These are phyloP conservation scores for Polypedilum pembai DNA, from an alignment of 1,140 invertebrate genomes.

Conservation along the genomic window DNA sequence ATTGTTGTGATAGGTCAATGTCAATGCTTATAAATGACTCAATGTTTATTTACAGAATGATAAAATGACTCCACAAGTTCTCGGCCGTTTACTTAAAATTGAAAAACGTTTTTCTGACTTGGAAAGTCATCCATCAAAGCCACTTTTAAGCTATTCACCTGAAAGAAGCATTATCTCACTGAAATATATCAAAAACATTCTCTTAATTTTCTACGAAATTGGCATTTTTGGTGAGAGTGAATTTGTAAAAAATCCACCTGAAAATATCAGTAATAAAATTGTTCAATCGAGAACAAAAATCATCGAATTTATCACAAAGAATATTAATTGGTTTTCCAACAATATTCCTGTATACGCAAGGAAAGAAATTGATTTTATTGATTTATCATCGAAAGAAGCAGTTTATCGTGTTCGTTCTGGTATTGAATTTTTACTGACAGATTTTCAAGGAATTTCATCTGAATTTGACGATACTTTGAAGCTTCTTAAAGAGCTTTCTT, in stretches of 20 bases:
- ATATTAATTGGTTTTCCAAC: slow-evolving; percentile 7
- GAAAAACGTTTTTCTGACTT: slow-evolving; percentile 12
- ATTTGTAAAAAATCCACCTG: neutral
- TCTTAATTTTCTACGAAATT: slow-evolving; percentile 24
- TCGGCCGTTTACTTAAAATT: neutral
- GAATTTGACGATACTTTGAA: neutral
- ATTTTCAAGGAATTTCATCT: neutral
- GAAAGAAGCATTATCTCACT: neutral
- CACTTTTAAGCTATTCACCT: neutral
- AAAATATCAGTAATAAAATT: slow-evolving; percentile 3
- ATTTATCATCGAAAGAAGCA: neutral
- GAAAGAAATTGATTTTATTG: slow-evolving; percentile 23
- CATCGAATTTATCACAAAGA: neutral
- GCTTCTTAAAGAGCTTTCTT: neutral
- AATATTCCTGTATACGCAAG: slow-evolving; percentile 8
- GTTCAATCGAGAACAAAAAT: neutral
- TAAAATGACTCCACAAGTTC: slow-evolving; percentile 23
- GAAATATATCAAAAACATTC: slow-evolving; percentile 9
- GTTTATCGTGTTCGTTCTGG: neutral
- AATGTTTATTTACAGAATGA: too few relatives aligned
- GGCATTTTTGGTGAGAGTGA: neutral
- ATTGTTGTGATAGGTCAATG: too few relatives aligned
- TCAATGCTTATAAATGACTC: too few relatives aligned
- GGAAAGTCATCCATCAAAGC: slow-evolving; percentile 7
- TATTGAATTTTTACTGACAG: neutral